These are phyloP conservation scores for Embidobia sp. DNA, from an alignment of 2,888 invertebrate genomes.

Conservation along the genomic window DNA sequence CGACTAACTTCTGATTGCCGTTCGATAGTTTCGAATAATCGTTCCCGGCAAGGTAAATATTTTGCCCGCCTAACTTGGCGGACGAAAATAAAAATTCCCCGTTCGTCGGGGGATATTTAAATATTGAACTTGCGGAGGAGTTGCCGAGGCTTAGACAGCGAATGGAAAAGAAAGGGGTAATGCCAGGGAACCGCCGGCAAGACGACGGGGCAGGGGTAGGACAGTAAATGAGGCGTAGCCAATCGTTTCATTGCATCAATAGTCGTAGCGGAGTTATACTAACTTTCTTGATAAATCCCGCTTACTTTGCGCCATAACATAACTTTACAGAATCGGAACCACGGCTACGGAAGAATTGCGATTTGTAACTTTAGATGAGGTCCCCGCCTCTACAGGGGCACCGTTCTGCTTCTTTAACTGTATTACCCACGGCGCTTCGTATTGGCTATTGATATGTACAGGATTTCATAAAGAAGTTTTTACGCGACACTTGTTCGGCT, in stretches of 20 bases:
- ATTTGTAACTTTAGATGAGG: conserved; percentile 82
- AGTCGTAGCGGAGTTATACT: conserved; percentile 80
- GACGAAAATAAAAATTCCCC: no score
- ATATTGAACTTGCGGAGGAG: conserved; percentile 40
- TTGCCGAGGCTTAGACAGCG: conserved; percentile 40
- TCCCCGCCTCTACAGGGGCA: conserved; percentile 68
- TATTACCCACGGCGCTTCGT: conserved; percentile 69
- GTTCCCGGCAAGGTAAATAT: conserved; percentile 29
- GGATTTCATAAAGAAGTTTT: conserved; percentile 52
- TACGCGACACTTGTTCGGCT: conserved; percentile 48
- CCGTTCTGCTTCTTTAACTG: conserved; percentile 69
- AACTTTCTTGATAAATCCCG: conserved; percentile 82
- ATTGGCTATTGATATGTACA: conserved; percentile 61
- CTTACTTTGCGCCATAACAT: conserved; percentile 81
- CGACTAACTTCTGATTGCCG: conserved; percentile 69
- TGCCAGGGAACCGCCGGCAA: no score
- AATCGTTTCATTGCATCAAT: conserved; percentile 82
- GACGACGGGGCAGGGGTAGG: conserved; percentile 54
- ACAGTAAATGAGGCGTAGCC: conserved; percentile 80
- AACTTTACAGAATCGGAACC: conserved; percentile 81
- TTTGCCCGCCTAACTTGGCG: conserved; percentile 10
- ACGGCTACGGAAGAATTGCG: conserved; percentile 81
- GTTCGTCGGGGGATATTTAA: conserved; percentile 38
- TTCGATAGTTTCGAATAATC: conserved; percentile 19
- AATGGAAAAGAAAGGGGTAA: conserved; percentile 58